Conservation (phyloP, 2,797 vertebrate genomes). For the Pogoniulus pusillus region DNA sequence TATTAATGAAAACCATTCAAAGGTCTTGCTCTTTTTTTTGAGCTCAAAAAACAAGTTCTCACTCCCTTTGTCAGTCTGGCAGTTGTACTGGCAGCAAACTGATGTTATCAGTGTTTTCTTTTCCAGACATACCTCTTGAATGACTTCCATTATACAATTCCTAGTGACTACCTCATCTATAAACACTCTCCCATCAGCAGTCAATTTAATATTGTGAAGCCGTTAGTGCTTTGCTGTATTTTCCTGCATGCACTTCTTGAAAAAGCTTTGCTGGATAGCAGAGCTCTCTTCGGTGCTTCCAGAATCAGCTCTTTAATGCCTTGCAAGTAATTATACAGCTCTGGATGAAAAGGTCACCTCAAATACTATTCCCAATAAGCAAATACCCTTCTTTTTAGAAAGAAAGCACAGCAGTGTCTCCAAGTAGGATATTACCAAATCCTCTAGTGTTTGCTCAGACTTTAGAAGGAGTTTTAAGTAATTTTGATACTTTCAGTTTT, state of each 20-base stretch:
- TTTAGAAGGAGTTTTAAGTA: not conserved
- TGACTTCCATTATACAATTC: not conserved
- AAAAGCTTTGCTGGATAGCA: not conserved
- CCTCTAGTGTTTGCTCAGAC: not conserved
- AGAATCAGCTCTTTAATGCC: not conserved
- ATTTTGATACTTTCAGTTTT: not conserved
- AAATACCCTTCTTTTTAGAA: not conserved
- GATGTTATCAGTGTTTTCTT: not conserved
- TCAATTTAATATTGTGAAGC: not conserved
- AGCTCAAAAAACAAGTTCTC: conserved; percentile 21
- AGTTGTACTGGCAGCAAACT: not conserved
- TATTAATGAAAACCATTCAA: conserved; percentile 18
- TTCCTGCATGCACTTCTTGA: not conserved
- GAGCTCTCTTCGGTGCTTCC: not conserved
- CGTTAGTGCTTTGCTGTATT: not conserved
- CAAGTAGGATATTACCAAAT: not conserved
- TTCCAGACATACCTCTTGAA: not conserved
- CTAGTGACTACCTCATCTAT: not conserved
- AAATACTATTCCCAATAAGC: not conserved
- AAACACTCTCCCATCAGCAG: not conserved
- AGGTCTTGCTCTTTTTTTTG: not conserved
- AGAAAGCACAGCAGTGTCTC: not conserved
- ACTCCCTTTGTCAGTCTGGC: conserved; percentile 18
- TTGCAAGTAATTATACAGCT: not conserved
- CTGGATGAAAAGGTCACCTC: not conserved